A percentile compares a stretch with the other conserved stretches of the same genome.
phyloP scores from a whole-genome alignment of 2,888 invertebrate species.

The Temnothorax ravouxi region DNA sequence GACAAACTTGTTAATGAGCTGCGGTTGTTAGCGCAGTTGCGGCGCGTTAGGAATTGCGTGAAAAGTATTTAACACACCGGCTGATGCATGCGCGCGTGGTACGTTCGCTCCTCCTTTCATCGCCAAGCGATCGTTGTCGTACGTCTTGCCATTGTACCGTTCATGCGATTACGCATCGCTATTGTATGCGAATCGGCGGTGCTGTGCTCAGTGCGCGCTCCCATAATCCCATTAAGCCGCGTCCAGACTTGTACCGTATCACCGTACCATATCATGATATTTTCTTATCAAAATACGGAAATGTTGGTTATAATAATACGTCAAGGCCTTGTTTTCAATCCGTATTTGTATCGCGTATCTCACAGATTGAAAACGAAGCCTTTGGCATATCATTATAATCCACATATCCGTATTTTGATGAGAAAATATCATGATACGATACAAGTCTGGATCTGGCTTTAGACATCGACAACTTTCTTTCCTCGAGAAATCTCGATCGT shows the following conservation, averaged over 20 bases:
- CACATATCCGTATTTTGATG: no score
- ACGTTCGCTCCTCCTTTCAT: slow-evolving; percentile 11
- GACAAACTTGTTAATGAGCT: slow-evolving; percentile 53
- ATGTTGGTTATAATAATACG: no score
- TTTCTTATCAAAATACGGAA: no score
- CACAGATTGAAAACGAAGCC: no score
- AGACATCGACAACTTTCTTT: background rate
- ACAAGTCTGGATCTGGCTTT: no score
- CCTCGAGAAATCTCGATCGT: background rate
- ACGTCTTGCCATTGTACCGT: background rate
- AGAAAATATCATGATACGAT: no score
- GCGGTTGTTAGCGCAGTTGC: slow-evolving; percentile 39
- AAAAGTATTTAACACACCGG: slow-evolving; percentile 30
- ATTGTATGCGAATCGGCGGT: slow-evolving; percentile 20
- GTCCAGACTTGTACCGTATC: no score
- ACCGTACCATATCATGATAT: no score
- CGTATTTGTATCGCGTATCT: no score
- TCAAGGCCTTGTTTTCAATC: no score
- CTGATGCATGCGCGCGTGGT: background rate
- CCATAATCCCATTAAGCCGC: background rate
- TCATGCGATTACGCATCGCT: slow-evolving; percentile 30
- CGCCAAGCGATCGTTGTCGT: slow-evolving; percentile 13
- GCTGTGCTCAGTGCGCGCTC: background rate
- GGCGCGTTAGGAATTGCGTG: slow-evolving; percentile 23
- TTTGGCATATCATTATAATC: no score